Percentiles rank a stretch among this genome's conserved stretches.
Evolutionary conservation across 1,140 invertebrate species (phyloP).

Genomic region (Pygmarrhopalites habei): DNA sequence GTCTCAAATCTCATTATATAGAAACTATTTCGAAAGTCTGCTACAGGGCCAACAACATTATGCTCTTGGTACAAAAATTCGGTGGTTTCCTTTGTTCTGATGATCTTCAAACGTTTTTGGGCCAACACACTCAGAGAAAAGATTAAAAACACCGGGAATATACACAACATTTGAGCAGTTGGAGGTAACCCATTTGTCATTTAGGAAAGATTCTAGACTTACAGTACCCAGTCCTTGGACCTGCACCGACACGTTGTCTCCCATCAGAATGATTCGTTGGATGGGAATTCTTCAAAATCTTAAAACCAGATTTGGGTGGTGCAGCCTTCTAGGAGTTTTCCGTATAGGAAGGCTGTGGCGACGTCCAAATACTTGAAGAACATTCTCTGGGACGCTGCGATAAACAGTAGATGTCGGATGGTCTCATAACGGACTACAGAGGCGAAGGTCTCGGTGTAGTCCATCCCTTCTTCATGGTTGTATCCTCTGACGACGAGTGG

Average conservation of each 20-base stretch:
- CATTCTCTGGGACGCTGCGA: too few species aligned
- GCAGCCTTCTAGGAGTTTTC: background rate
- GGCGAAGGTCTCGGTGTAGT: too few species aligned
- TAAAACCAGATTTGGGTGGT: background rate
- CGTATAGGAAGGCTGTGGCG: too few species aligned
- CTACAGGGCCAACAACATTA: background rate
- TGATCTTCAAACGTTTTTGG: background rate
- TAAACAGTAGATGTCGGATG: too few species aligned
- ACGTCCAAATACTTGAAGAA: too few species aligned
- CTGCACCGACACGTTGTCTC: background rate
- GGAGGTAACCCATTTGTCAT: background rate
- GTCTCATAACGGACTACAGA: too few species aligned
- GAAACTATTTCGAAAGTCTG: background rate
- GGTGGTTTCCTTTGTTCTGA: background rate
- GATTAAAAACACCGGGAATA: background rate
- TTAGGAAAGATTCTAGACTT: background rate
- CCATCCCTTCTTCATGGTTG: too few species aligned
- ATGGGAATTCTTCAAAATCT: background rate
- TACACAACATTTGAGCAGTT: background rate
- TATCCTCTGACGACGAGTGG: too few species aligned
- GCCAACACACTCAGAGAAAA: background rate
- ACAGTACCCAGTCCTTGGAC: background rate
- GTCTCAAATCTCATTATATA: slow-evolving; percentile 2
- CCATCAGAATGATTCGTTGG: background rate
- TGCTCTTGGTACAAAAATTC: background rate